A percentile compares a stretch with the other conserved stretches of the same genome.
Evolutionary conservation across 1,140 invertebrate genomes (phyloP).

Genomic region (Magallana gigas): DNA sequence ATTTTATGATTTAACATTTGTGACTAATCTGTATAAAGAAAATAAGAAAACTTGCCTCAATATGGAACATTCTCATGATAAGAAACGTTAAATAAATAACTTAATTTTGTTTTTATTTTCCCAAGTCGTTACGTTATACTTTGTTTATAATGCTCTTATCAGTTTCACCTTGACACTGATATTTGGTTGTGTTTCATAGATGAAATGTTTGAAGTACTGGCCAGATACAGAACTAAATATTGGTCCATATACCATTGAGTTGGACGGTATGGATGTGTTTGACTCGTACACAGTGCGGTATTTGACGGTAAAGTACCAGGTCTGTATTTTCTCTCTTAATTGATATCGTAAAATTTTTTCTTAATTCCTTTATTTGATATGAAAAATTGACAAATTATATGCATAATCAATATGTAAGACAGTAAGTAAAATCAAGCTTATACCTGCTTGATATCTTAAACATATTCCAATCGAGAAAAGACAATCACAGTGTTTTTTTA

Average conservation of each 20-base stretch:
- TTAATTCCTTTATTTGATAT: no score
- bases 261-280: background rate
- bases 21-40: background rate
- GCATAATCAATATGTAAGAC: no score
- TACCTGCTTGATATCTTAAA: no score
- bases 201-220: slow-evolving; percentile 22
- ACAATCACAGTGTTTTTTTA: no score
- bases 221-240: background rate
- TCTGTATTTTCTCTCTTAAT: background rate
- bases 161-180: background rate
- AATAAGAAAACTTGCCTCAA: background rate
- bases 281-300: background rate
- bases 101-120: background rate
- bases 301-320: background rate
- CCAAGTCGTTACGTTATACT: background rate
- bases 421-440: no score
- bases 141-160: no score
- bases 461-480: no score
- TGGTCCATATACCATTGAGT: background rate
- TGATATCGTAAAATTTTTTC: no score
- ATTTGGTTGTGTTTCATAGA: background rate
- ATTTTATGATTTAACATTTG: background rate
- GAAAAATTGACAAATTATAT: no score
- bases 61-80: background rate
- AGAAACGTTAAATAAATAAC: background rate